Evolutionary conservation across 2,888 invertebrate species (phyloP), one percentile per base, ranked within the genome.

Genomic region (Spilarctia lutea): DNA sequence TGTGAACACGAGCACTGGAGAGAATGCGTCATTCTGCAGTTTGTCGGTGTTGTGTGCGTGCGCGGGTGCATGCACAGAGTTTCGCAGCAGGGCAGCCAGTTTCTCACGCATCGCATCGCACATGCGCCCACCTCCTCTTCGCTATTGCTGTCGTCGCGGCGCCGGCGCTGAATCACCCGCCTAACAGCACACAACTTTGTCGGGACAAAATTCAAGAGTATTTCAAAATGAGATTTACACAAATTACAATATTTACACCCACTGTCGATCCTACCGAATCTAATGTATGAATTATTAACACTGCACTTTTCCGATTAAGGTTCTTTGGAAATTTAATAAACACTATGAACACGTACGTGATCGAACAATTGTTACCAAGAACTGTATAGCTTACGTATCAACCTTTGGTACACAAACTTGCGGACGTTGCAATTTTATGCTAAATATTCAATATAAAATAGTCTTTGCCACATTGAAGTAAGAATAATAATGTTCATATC

Each of bases 91-190:
- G 81, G 92, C 90, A 84, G 94, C 88, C 81, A 95, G 91, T 91
- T 93, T 94, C 81, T 94, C 95, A 80, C 94, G 96, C 96, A 96
- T 95, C 92, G 91, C 95, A 94, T 94, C 93, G 93, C 93, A 91
- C 92, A 92, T 92, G 90, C 91, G 89, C 83, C 79, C 88, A 76
- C 81, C 79, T 73, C 87, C 78, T 85, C 84, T 81, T 83, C 82
- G 79, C 83, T 83, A 73, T 27, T 48, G 63, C 65, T 67, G 67
- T 66, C 45, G 71, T 71, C 82, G 81, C 83, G 85, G 85, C 87
- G 83, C 85, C 89, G 90, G 91, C 92, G 85, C 86, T 87, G 85
- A 79, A 82, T 80, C 82, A 82, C 86, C 75, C 80, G 63, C 77
- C 77, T 81, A 84, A 80, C 77, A 80, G 75, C 83, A 74, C 81